Evolutionary conservation across 2,113 vertebrate genomes (phyloP).

Genomic region (Oryzias curvinotus): DNA sequence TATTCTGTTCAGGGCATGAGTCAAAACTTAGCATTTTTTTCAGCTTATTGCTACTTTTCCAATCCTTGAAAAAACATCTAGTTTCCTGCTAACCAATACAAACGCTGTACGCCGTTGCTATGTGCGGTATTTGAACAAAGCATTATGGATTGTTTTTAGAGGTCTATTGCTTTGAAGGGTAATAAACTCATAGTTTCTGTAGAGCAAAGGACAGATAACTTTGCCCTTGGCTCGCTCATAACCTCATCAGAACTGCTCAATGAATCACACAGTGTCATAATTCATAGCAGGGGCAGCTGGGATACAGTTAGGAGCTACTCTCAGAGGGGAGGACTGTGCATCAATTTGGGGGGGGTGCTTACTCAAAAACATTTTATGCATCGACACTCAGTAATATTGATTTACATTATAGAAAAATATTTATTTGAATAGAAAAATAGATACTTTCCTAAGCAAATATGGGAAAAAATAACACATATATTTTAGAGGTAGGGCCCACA

Average conservation of each 20-base stretch:
- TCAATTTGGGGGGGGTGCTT: slow-evolving; percentile 34
- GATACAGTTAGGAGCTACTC: slow-evolving; percentile 65
- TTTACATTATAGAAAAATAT: no score
- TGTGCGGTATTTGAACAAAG: slow-evolving; percentile 34
- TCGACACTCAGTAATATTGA: neutral
- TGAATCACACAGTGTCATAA: slow-evolving; percentile 66
- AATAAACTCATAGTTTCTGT: slow-evolving; percentile 71
- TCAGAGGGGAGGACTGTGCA: slow-evolving; percentile 35
- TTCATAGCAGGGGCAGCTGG: slow-evolving; percentile 60
- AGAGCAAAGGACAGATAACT: slow-evolving; percentile 68
- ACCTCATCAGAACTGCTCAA: slow-evolving; percentile 75
- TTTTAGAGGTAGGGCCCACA: no score
- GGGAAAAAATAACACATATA: no score
- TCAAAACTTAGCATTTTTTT: slow-evolving; percentile 64
- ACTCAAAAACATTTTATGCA: slow-evolving; percentile 13
- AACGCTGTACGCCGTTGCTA: slow-evolving; percentile 33
- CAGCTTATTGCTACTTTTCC: slow-evolving; percentile 19
- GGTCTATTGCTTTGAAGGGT: slow-evolving; percentile 53
- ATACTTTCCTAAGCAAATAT: no score
- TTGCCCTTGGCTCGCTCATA: slow-evolving; percentile 74
- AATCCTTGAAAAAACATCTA: slow-evolving; percentile 23
- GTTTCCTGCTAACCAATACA: slow-evolving; percentile 36
- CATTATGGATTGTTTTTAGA: slow-evolving; percentile 30
- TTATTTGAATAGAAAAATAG: no score
- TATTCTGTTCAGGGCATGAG: slow-evolving; percentile 39